Evolutionary conservation across 2,797 vertebrate genomes (phyloP), one percentile per base, ranked within the genome.

Genomic region (Taenioides sp.): DNA sequence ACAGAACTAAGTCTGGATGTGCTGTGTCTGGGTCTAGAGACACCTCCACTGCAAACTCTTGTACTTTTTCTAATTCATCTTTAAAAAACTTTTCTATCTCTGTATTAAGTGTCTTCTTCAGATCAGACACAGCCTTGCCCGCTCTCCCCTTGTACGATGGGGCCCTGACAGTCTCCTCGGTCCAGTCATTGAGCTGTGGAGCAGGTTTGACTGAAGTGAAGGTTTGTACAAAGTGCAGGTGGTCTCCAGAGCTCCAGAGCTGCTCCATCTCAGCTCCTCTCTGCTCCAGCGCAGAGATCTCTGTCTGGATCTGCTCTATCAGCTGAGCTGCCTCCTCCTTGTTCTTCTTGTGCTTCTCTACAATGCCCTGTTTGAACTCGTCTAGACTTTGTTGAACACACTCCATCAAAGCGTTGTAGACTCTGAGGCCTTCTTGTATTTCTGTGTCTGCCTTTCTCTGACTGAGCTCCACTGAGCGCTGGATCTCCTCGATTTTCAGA

Each of bases 401-500:
- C 3, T 49, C 6, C n/a, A 52, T 70, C 54, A 82, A 25, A 28
- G 63, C 10, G 6, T 50, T 22, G 54, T 72, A 77, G 55, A 65
- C 23, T 25, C 62, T n/a, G 52, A 73, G 16, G 11, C 63, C 52
- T 1, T 23, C 40, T 52, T n/a, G 27, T 14, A n/a, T 66, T 65
- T 61, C 47, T 63, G 23, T 59, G 43, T 82, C 73, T 20, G 31
- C 69, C 5, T 27, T 40, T 7, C 12, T 5, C 9, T 74, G 28
- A 43, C 69, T 74, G 34, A 73, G 58, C 47, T 76, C 31, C 52
- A 65, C 43, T 1, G 67, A 71, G 25, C 10, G 5, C 28, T 28
- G 72, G 16, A 82, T 25, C 74, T 79, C 65, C 62, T 75, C 7
- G 0, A 77, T 68, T 55, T 74, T 47, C 14, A 12, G n/a, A 22